A percentile compares a stretch with the other conserved stretches of the same genome.
Conservation (phyloP, 1,140 invertebrate species). For the Teleopsis dalmanni region DNA sequence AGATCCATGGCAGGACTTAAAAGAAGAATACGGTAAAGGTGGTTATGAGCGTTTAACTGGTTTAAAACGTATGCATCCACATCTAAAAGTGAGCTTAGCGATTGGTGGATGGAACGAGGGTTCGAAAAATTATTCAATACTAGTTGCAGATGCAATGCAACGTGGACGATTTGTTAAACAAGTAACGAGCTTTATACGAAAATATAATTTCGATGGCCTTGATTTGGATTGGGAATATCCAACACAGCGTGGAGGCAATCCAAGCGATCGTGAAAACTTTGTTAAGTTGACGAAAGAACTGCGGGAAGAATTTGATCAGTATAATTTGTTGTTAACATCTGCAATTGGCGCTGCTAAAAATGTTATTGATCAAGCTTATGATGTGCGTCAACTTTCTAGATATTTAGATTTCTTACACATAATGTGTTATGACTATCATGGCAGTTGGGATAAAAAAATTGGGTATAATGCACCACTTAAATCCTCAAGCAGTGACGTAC, state of each 20-base stretch:
- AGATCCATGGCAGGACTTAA: conserved; percentile 70
- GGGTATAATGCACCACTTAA: conserved; percentile 64
- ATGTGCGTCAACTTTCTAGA: conserved; percentile 61
- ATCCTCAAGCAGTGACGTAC: conserved; percentile 46
- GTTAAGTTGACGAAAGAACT: conserved; percentile 64
- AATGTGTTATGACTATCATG: conserved; percentile 88
- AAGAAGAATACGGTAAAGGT: conserved; percentile 64
- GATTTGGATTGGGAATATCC: conserved; percentile 79
- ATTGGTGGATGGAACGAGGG: conserved; percentile 88
- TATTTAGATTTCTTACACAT: conserved; percentile 78
- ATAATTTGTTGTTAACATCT: conserved; percentile 61
- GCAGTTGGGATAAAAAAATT: conserved; percentile 68
- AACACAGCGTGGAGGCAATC: conserved; percentile 60
- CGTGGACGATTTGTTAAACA: conserved; percentile 54
- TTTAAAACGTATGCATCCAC: conserved; percentile 60
- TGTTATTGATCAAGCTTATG: conserved; percentile 66
- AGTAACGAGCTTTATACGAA: conserved; percentile 30
- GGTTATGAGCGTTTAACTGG: conserved; percentile 61
- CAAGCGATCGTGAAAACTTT: conserved; percentile 71
- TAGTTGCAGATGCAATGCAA: conserved; percentile 53
- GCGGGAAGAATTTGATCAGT: conserved; percentile 51
- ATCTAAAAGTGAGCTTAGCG: conserved; percentile 65
- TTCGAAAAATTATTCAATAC: conserved; percentile 66
- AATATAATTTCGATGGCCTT: conserved; percentile 70
- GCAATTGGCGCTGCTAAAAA: conserved; percentile 65